These are phyloP conservation scores for Poeciliopsis paucimaculata DNA, from an alignment of 2,797 vertebrate species.

Conservation along the genomic window DNA sequence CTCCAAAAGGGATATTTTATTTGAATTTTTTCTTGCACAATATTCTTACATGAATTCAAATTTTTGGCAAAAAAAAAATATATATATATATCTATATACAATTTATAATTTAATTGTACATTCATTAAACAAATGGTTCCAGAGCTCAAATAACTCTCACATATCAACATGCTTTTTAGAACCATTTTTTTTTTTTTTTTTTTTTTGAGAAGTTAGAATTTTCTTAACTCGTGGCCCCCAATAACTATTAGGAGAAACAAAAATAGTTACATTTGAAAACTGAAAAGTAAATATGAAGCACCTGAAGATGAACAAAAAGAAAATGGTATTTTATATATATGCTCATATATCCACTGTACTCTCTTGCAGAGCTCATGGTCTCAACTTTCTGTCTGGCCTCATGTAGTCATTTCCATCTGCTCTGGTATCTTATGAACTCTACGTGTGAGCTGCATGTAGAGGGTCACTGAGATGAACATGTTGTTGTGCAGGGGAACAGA, in stretches of 20 bases:
- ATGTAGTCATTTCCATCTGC: conserved; percentile 38
- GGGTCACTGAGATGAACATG: conserved; percentile 19
- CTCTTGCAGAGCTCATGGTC: not conserved
- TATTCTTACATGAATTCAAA: not conserved
- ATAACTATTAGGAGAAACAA: not conserved
- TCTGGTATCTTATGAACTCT: conserved; percentile 25
- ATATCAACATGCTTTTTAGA: not conserved
- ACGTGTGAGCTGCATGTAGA: conserved; percentile 30
- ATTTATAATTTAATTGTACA: not conserved
- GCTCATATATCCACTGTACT: not conserved
- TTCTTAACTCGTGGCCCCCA: not conserved
- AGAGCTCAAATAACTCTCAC: not conserved
- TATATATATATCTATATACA: not conserved
- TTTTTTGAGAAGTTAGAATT: not conserved
- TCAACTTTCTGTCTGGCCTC: conserved; percentile 17
- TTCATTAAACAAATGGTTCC: not conserved
- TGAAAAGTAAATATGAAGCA: not conserved
- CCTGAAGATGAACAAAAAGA: not conserved
- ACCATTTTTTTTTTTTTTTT: not conserved
- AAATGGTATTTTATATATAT: not conserved
- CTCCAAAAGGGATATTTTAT: not conserved
- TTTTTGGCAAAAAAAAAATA: not conserved
- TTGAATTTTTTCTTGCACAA: not conserved
- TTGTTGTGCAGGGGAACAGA: conserved; percentile 27
- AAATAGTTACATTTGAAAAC: not conserved